Evolutionary conservation across 2,888 invertebrate genomes (phyloP), one percentile per base, ranked within the genome.

Genomic region (Ochropacha duplaris): DNA sequence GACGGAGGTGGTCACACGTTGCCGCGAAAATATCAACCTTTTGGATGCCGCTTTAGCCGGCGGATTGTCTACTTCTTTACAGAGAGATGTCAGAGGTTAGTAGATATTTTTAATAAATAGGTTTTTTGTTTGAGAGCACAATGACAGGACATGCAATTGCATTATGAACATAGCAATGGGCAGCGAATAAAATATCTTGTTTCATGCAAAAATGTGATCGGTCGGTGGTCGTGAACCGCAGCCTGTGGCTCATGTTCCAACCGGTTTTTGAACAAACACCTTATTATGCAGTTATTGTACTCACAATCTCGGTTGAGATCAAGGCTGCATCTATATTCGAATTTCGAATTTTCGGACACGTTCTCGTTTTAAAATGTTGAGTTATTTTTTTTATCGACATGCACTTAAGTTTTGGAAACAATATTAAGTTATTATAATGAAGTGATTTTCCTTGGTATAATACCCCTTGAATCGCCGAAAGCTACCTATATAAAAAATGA

Each of bases 21-120:
- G 98, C 92, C 95, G 96, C 74, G 97, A 98, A 79, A 97, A 98
- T 89, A 95, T 97, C 78, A 95, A 95, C 80, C 95, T 97, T 78
- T 94, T 98, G 88, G 95, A 95, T 80, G 94, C 95, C 56, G 94
- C 96, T 57, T 81, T 96, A 70, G 94, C 94, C 59, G 84, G 91
- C 66, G 91, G 93, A 59, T 83, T 94, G 64, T 93, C 95, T 60
- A 76, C 93, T 50, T 86, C 92, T 51, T 88, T 94, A 74, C 93
- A 93, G 76, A 89, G 93, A 76, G 94, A 95, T 69, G 93, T 94
- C 61, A 91, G 94, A 94, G 95, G 95, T 95, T 77, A 86, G 92
- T 87, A 66, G 12, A 54, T 28, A 57, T 19, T 50, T n/a, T 28
- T 50, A 8, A 50, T 34, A 24, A 26, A 16, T 31, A 9, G 12